These are phyloP conservation scores for Coracias cyanogaster DNA, from an alignment of 2,797 vertebrate species.

Conservation along the genomic window DNA sequence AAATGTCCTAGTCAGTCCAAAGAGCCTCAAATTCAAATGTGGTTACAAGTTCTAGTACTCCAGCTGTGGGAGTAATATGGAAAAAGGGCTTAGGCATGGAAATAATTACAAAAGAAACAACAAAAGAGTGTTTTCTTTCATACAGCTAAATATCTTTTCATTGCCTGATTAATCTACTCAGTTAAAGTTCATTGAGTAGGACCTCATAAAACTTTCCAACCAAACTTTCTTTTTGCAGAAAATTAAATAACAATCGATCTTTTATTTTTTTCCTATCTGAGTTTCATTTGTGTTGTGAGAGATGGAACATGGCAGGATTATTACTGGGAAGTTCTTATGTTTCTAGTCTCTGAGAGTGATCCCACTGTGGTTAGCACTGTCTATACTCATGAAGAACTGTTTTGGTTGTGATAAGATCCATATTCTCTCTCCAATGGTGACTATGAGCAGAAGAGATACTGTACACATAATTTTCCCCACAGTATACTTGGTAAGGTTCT, in stretches of 20 bases:
- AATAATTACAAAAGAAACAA: background rate
- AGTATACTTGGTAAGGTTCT: background rate
- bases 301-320: background rate
- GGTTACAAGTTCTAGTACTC: background rate
- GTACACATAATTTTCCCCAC: background rate
- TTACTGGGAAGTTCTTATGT: background rate
- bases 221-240: background rate
- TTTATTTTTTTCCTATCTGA: background rate
- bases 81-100: background rate
- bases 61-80: background rate
- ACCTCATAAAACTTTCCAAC: background rate
- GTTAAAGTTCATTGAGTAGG: background rate
- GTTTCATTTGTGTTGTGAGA: background rate
- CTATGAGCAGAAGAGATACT: background rate
- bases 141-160: background rate
- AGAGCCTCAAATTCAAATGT: background rate
- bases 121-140: background rate
- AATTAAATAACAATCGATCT: background rate
- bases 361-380: rapidly evolving
- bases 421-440: background rate
- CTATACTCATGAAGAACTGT: background rate
- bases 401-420: background rate
- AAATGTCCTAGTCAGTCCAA: background rate
- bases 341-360: background rate
- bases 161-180: background rate